phyloP scores from a whole-genome alignment of 2,888 invertebrate genomes.

The Trissolcus brochymenae region DNA sequence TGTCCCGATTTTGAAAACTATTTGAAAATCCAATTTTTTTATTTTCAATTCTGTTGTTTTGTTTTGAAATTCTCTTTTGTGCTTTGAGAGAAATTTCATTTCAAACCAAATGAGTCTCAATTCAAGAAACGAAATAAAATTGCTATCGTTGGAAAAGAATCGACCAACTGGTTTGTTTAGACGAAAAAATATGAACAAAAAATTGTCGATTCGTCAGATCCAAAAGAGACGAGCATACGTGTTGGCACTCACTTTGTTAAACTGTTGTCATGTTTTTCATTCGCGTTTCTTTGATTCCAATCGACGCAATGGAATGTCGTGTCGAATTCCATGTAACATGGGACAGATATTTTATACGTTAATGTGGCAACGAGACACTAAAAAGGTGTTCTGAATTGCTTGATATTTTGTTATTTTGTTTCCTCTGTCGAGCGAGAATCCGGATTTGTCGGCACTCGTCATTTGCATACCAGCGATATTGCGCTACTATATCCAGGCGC shows the following conservation, averaged over 20 bases:
- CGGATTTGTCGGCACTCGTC: conserved; percentile 30
- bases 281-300: conserved; percentile 23
- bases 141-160: too few relatives aligned
- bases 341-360: conserved; percentile 27
- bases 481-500: conserved; percentile 44
- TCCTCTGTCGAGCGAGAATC: neutral
- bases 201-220: too few relatives aligned
- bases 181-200: too few relatives aligned
- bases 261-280: conserved; percentile 12
- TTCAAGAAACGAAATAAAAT: too few relatives aligned
- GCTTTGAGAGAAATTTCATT: too few relatives aligned
- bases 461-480: conserved; percentile 54
- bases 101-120: too few relatives aligned
- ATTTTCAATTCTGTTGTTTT: too few relatives aligned
- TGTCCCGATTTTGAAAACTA: too few relatives aligned
- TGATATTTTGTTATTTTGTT: conserved; percentile 12
- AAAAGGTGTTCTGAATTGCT: conserved; percentile 30
- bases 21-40: too few relatives aligned
- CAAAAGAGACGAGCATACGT: neutral
- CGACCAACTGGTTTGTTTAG: too few relatives aligned
- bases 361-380: conserved; percentile 29
- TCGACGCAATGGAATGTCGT: conserved; percentile 22
- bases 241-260: conserved; percentile 11
- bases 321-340: conserved; percentile 22
- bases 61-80: too few relatives aligned